phyloP scores from a whole-genome alignment of 2,888 invertebrate genomes.

The Melolontha melolontha region DNA sequence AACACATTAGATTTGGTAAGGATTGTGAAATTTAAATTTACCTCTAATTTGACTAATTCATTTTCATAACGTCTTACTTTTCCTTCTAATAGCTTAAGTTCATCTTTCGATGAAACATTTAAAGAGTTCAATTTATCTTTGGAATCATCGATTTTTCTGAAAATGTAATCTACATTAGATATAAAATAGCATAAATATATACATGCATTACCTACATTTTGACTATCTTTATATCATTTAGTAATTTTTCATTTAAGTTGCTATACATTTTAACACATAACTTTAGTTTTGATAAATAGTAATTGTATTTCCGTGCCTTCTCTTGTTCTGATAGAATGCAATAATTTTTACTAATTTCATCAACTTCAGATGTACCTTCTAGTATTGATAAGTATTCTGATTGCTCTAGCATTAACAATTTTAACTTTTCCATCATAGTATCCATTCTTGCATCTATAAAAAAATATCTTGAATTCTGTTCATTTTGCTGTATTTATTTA shows the following conservation, averaged over 20 bases:
- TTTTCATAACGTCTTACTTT: constrained; percentile 58
- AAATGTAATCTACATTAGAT: constrained; percentile 19
- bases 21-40: constrained; percentile 43
- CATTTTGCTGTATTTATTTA: not conserved
- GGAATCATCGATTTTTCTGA: constrained; percentile 48
- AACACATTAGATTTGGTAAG: not conserved
- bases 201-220: constrained; percentile 50
- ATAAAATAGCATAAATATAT: constrained; percentile 44
- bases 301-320: constrained; percentile 53
- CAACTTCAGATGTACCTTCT: constrained; percentile 42
- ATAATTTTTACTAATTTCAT: constrained; percentile 43
- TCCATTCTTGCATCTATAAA: constrained; percentile 53
- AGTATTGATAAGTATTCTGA: constrained; percentile 7
- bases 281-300: constrained; percentile 56
- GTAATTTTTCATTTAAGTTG: constrained; percentile 54
- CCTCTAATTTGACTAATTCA: constrained; percentile 58
- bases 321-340: constrained; percentile 51
- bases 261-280: constrained; percentile 55
- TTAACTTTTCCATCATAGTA: constrained; percentile 49
- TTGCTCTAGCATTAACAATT: constrained; percentile 43
- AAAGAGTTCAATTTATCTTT: constrained; percentile 46
- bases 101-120: constrained; percentile 45
- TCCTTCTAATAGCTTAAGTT: constrained; percentile 52
- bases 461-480: not conserved
- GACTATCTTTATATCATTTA: constrained; percentile 54